Percentiles rank a stretch among this genome's conserved stretches.
phyloP scores from a whole-genome alignment of 2,888 invertebrate species.

The Camponotus fellah region DNA sequence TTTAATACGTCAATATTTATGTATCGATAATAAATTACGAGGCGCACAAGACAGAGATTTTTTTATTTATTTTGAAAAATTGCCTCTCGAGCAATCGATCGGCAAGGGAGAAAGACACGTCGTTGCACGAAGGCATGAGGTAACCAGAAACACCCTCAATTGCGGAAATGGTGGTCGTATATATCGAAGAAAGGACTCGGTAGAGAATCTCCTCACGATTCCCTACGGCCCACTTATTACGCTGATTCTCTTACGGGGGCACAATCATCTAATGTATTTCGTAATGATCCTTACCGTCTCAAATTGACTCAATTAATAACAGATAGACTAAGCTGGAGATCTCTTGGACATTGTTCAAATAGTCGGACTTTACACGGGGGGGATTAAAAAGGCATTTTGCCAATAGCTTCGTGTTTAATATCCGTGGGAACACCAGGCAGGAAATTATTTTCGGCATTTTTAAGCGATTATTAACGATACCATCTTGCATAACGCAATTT shows the following conservation, averaged over 20 bases:
- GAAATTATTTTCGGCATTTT: neutral
- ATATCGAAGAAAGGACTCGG: slow-evolving; percentile 81
- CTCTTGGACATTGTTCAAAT: neutral
- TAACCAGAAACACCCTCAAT: slow-evolving; percentile 72
- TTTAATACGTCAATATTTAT: neutral
- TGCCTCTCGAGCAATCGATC: neutral
- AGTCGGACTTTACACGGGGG: neutral
- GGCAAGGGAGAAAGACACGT: slow-evolving; percentile 9
- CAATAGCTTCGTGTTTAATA: neutral
- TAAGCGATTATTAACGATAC: neutral
- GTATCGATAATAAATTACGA: neutral
- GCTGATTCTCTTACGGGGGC: slow-evolving; percentile 80
- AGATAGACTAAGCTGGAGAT: slow-evolving; percentile 1
- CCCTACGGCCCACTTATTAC: slow-evolving; percentile 84
- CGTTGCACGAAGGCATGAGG: neutral
- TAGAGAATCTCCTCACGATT: slow-evolving; percentile 76
- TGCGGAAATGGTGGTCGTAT: slow-evolving; percentile 82
- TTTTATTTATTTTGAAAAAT: slow-evolving; percentile 14
- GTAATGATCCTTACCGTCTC: slow-evolving; percentile 76
- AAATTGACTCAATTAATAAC: slow-evolving; percentile 75
- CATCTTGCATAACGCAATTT: neutral
- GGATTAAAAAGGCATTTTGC: neutral
- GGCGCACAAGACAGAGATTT: neutral
- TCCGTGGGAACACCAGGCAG: neutral
- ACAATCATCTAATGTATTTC: slow-evolving; percentile 83